A percentile compares a stretch with the other conserved stretches of the same genome.
Evolutionary conservation across 1,140 invertebrate genomes (phyloP).

Genomic region (Macrotrachela quadricornifera): DNA sequence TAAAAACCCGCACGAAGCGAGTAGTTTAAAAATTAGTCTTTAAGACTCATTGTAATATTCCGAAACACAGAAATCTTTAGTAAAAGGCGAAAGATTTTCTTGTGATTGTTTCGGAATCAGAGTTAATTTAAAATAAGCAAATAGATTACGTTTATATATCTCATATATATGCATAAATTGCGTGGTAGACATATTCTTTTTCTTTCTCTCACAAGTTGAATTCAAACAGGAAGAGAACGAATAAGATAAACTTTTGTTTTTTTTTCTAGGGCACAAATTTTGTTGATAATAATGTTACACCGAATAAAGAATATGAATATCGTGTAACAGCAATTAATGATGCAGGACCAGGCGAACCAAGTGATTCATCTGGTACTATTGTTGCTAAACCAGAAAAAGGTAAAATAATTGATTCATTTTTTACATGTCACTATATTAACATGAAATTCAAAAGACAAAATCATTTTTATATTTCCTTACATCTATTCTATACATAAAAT

Average conservation of each 20-base stretch:
- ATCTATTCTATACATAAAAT: no score
- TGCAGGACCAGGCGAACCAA: constrained; percentile 75
- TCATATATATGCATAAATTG: no score
- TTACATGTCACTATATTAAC: no score
- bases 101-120: no score
- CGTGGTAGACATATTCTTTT: no score
- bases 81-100: no score
- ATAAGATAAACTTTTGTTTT: constrained; percentile 67
- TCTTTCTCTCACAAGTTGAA: constrained; percentile 9
- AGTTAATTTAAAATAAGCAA: no score
- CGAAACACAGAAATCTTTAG: no score
- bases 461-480: no score
- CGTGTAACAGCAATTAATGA: constrained; percentile 79
- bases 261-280: constrained; percentile 42
- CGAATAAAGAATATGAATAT: constrained; percentile 90
- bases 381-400: constrained; percentile 75
- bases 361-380: constrained; percentile 61
- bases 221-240: constrained; percentile 48
- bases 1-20: constrained; percentile 46
- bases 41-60: no score
- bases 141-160: no score
- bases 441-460: no score
- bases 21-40: not conserved
- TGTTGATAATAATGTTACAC: constrained; percentile 72
- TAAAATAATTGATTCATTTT: constrained; percentile 22